These are phyloP conservation scores for Rhopalosiphum nymphaeae DNA, from an alignment of 2,888 invertebrate genomes.

Conservation along the genomic window DNA sequence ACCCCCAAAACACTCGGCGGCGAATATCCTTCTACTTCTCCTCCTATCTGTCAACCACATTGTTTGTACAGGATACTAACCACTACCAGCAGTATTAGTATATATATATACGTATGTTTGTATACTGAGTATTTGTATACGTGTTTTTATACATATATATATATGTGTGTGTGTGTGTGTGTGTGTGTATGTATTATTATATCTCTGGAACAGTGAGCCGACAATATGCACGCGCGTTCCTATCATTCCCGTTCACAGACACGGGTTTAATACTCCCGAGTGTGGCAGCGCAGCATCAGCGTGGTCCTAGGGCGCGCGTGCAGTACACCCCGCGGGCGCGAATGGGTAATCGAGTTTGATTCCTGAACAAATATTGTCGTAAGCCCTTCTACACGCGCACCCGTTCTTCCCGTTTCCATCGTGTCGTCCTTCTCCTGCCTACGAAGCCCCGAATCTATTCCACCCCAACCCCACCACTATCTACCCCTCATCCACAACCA, in stretches of 20 bases:
- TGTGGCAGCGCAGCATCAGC: not conserved
- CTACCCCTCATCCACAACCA: conserved; percentile 14
- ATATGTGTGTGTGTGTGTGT: not conserved
- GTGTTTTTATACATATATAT: conserved; percentile 1
- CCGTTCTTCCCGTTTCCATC: not conserved
- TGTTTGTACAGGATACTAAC: conserved; percentile 58
- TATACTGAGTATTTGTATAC: not conserved
- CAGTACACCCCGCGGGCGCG: conserved; percentile 58
- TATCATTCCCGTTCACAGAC: not conserved
- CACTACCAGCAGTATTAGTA: not conserved
- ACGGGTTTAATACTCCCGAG: conserved; percentile 2
- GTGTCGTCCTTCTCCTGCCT: conserved; percentile 42
- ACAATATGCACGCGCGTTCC: conserved; percentile 5
- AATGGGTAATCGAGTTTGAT: conserved; percentile 66
- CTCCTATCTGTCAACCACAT: conserved; percentile 33
- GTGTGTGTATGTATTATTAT: not conserved
- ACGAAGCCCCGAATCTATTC: conserved; percentile 17
- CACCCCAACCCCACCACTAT: not conserved
- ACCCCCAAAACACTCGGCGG: not conserved
- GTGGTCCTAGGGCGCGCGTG: conserved; percentile 54
- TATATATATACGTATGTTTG: not conserved
- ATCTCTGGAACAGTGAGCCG: conserved; percentile 38
- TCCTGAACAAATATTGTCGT: conserved; percentile 69
- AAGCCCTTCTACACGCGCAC: conserved; percentile 52
- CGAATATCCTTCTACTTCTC: not conserved